These are phyloP conservation scores for Dynastes maya DNA, from an alignment of 2,888 invertebrate genomes.

Conservation along the genomic window DNA sequence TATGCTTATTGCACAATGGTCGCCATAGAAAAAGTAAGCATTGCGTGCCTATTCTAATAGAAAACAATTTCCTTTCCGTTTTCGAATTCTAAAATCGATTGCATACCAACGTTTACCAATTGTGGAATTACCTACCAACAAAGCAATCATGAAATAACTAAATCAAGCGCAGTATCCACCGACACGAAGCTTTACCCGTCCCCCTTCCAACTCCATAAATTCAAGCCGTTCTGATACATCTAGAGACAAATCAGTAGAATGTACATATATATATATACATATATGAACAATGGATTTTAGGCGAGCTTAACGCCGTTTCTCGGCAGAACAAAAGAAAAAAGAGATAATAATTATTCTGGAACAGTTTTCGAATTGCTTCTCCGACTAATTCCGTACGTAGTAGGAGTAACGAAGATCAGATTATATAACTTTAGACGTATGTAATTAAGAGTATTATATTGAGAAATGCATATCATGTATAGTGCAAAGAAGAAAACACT, in stretches of 20 bases:
- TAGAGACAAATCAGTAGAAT: not conserved
- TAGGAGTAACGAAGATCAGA: conserved; percentile 54
- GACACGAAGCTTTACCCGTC: not conserved
- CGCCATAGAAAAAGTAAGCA: too few species aligned
- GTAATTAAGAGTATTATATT: conserved; percentile 58
- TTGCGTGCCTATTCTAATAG: too few species aligned
- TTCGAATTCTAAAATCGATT: too few species aligned
- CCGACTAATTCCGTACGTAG: conserved; percentile 54
- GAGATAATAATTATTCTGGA: conserved; percentile 37
- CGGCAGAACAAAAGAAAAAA: not conserved
- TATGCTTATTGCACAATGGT: too few species aligned
- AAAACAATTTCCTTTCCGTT: too few species aligned
- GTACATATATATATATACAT: not conserved
- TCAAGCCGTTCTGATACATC: not conserved
- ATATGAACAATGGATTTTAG: not conserved
- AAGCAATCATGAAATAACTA: not conserved
- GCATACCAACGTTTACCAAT: too few species aligned
- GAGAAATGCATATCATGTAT: not conserved
- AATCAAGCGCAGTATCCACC: not conserved
- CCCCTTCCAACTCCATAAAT: not conserved
- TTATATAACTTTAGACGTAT: conserved; percentile 56
- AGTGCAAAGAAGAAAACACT: not conserved
- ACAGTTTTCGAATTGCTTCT: conserved; percentile 54
- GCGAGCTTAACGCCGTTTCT: not conserved
- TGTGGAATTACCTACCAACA: not conserved